Percentiles rank a stretch among this genome's conserved stretches.
phyloP scores from a whole-genome alignment of 2,113 vertebrate species.

The Mola mola region DNA sequence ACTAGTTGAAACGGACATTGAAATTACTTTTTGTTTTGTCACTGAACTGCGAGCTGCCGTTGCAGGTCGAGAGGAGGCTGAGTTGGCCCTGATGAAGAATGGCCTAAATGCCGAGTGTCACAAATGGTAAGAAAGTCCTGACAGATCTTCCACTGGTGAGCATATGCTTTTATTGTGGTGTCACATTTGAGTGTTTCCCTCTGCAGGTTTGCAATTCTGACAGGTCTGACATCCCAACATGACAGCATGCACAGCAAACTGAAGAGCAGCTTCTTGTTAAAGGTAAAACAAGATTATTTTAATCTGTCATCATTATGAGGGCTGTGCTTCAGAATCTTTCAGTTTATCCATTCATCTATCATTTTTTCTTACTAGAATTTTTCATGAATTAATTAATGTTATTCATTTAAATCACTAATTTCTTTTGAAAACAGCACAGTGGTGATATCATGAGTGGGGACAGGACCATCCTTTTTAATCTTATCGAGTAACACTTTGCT shows the following conservation, averaged over 20 bases:
- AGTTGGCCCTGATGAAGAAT: constrained; percentile 83
- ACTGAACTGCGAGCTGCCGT: constrained; percentile 24
- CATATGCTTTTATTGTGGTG: not conserved
- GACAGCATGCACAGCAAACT: constrained; percentile 79
- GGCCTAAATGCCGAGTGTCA: constrained; percentile 87
- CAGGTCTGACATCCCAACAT: constrained; percentile 53
- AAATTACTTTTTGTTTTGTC: not conserved
- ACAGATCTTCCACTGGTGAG: not conserved
- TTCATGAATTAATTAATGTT: no score
- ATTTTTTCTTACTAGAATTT: no score
- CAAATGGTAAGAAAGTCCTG: constrained; percentile 83
- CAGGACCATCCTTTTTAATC: no score
- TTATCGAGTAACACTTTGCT: no score
- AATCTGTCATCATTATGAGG: not conserved
- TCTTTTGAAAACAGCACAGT: no score
- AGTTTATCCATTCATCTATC: no score
- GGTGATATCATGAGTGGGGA: no score
- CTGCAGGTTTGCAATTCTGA: constrained; percentile 77
- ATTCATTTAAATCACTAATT: no score
- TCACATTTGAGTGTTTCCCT: not conserved
- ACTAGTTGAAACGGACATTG: not conserved
- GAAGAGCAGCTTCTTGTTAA: constrained; percentile 77
- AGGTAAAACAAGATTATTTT: constrained; percentile 61
- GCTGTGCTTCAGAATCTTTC: no score
- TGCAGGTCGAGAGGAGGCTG: constrained; percentile 88